A percentile compares a stretch with the other conserved stretches of the same genome.
These are phyloP conservation scores for Batillaria attramentaria DNA, from an alignment of 1,140 invertebrate genomes.

Conservation along the genomic window DNA sequence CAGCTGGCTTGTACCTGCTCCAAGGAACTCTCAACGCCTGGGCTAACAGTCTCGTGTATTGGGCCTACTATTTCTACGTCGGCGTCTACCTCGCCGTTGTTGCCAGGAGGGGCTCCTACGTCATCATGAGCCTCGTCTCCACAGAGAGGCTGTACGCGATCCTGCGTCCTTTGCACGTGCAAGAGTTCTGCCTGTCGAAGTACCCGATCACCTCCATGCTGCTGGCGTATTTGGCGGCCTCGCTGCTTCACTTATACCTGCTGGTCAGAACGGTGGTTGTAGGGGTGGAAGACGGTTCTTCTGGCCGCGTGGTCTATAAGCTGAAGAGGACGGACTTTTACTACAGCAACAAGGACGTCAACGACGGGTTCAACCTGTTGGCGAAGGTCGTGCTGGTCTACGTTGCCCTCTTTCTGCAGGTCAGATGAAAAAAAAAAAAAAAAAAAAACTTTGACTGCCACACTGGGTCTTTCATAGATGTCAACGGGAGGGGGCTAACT, in stretches of 20 bases:
- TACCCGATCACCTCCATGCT: not conserved
- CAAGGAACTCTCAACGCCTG: not conserved
- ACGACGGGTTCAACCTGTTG: not conserved
- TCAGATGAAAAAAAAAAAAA: no score
- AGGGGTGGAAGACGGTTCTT: not conserved
- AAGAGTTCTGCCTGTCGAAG: not conserved
- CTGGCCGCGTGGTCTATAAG: not conserved
- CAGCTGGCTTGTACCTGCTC: not conserved
- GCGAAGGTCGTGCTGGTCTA: not conserved
- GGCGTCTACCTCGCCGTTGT: not conserved
- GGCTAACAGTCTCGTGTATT: not conserved
- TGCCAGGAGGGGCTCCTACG: slow-evolving; percentile 1
- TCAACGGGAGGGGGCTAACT: no score
- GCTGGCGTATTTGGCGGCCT: not conserved
- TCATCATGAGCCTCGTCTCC: not conserved
- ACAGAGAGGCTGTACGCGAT: not conserved
- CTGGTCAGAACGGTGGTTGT: not conserved
- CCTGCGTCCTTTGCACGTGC: not conserved
- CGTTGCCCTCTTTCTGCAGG: not conserved
- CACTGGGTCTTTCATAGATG: no score
- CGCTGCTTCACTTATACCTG: not conserved
- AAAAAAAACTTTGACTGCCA: no score
- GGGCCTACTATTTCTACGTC: not conserved
- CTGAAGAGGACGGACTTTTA: not conserved
- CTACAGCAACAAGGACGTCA: not conserved